phyloP scores from a whole-genome alignment of 1,140 invertebrate species.

The Penaeus vannamei region DNA sequence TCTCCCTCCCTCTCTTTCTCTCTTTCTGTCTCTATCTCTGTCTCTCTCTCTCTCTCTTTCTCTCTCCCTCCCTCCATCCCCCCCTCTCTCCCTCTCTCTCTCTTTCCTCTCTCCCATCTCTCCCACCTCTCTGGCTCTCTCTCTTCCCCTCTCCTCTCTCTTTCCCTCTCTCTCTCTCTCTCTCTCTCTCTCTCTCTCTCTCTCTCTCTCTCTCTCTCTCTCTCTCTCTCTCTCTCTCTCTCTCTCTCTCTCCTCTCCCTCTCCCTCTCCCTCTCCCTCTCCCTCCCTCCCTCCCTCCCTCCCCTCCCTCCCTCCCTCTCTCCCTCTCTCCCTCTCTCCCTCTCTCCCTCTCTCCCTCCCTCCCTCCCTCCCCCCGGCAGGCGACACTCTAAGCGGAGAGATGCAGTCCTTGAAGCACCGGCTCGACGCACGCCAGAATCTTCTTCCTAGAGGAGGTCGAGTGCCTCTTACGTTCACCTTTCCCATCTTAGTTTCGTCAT shows the following conservation, averaged over 20 bases:
- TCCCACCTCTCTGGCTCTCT: background rate
- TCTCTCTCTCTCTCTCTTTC: background rate
- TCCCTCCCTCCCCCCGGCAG: background rate
- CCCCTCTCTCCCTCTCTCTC: too few relatives aligned
- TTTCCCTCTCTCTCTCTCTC: background rate
- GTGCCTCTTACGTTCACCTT: too few relatives aligned
- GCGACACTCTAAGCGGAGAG: background rate
- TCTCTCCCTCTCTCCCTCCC: constrained; percentile 13
- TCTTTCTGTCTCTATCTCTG: too few relatives aligned
- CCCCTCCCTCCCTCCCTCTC: constrained; percentile 22
- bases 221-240: too few relatives aligned
- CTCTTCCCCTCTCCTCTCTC: background rate
- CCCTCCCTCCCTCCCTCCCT: background rate
- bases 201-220: too few relatives aligned
- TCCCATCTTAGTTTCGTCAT: too few relatives aligned
- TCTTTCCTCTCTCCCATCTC: background rate
- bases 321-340: constrained; percentile 30
- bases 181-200: too few relatives aligned
- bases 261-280: background rate
- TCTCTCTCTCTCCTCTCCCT: too few relatives aligned
- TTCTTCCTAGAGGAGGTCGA: too few relatives aligned
- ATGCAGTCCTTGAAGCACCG: background rate
- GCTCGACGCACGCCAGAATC: too few relatives aligned
- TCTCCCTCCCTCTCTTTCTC: too few relatives aligned
- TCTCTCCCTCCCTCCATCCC: background rate